Percentiles rank a stretch among this genome's conserved stretches.
These are phyloP conservation scores for Bubalus kerabau DNA, from an alignment of 2,113 vertebrate species.

Conservation along the genomic window DNA sequence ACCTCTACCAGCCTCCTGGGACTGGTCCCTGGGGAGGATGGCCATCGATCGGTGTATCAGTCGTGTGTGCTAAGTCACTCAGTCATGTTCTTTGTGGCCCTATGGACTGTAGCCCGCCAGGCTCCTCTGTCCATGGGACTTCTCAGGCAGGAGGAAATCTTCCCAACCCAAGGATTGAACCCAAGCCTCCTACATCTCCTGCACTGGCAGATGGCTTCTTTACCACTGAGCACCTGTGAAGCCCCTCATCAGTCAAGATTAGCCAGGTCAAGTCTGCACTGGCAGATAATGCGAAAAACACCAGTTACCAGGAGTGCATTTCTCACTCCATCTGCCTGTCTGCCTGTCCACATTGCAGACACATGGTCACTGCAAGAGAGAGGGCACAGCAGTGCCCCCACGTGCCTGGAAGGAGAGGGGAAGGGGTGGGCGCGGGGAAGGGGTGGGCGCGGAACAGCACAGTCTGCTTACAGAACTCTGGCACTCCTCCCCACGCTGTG, in stretches of 20 bases:
- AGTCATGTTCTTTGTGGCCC: not conserved
- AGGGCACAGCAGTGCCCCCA: no score
- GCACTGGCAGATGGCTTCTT: not conserved
- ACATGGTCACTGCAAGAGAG: not conserved
- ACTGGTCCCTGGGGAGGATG: not conserved
- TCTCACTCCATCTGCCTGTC: not conserved
- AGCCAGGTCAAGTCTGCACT: not conserved
- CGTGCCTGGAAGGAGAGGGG: not conserved
- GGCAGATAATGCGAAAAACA: not conserved
- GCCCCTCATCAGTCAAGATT: not conserved
- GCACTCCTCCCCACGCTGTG: rapidly evolving
- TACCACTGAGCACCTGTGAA: not conserved
- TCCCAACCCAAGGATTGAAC: not conserved
- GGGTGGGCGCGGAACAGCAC: rapidly evolving
- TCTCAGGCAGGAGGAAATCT: not conserved
- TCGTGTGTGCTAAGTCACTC: not conserved
- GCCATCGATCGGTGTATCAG: no score
- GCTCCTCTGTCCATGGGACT: not conserved
- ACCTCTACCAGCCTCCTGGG: not conserved
- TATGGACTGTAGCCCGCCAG: not conserved
- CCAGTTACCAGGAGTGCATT: not conserved
- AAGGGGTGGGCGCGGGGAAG: not conserved
- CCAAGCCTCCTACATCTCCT: not conserved
- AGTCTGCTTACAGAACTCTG: not conserved
- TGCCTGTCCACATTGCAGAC: not conserved